phyloP scores from a whole-genome alignment of 2,888 invertebrate species.

The Microctonus hyperodae region DNA sequence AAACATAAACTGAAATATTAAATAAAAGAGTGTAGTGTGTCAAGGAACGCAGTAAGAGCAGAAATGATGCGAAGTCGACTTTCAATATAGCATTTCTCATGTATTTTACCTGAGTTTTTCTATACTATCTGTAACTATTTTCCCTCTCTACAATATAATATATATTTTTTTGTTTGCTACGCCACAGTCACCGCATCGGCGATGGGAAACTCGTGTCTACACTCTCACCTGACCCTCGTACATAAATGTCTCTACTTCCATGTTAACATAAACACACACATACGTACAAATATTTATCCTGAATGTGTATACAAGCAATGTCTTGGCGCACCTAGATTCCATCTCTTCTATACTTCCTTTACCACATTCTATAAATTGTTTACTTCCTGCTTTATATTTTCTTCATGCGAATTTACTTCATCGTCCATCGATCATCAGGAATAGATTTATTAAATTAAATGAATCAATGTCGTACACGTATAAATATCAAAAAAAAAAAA shows the following conservation, averaged over 20 bases:
- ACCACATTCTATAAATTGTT: background rate
- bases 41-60: background rate
- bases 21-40: too few relatives aligned
- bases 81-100: background rate
- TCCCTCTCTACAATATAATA: background rate
- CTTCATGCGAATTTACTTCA: too few relatives aligned
- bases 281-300: background rate
- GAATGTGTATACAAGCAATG: background rate
- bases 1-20: too few relatives aligned
- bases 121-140: background rate
- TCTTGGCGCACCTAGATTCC: background rate
- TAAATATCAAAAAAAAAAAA: too few relatives aligned
- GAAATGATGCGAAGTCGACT: background rate
- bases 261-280: background rate
- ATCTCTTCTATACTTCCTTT: background rate
- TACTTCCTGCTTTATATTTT: background rate
- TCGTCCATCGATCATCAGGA: too few relatives aligned
- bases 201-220: constrained; percentile 7
- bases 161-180: background rate
- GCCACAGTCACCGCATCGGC: constrained; percentile 18
- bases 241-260: background rate
- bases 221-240: constrained; percentile 14
- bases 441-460: too few relatives aligned
- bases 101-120: background rate
- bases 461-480: too few relatives aligned